Evolutionary conservation across 2,113 vertebrate species (phyloP).

Genomic region (Oryzias javanicus): DNA sequence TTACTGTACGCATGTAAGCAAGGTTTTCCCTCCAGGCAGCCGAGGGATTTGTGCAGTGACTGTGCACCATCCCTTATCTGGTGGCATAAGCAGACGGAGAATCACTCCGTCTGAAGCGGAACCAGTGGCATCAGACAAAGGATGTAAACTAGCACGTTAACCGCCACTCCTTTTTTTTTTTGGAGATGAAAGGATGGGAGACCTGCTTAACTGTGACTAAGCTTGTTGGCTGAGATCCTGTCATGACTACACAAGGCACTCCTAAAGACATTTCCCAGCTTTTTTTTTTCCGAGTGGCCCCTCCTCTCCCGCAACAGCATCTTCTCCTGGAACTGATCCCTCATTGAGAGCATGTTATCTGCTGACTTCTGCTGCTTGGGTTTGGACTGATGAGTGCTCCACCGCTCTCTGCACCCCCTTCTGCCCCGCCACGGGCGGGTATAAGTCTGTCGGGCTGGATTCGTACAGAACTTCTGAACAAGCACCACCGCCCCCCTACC

Average conservation of each 20-base stretch:
- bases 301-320: conserved; percentile 11
- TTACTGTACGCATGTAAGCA: conserved; percentile 57
- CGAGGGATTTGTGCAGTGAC: conserved; percentile 30
- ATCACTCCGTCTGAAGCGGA: conserved; percentile 32
- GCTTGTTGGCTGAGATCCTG: conserved; percentile 59
- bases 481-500: conserved; percentile 33
- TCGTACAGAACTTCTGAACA: conserved; percentile 33
- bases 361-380: conserved; percentile 35
- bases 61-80: conserved; percentile 22
- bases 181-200: conserved; percentile 36
- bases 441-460: conserved; percentile 8
- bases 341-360: conserved; percentile 56
- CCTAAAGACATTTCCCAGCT: conserved; percentile 37
- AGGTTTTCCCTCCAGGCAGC: conserved; percentile 35
- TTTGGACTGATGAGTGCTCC: conserved; percentile 38
- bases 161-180: conserved; percentile 27
- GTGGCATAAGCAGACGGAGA: conserved; percentile 24
- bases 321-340: conserved; percentile 51
- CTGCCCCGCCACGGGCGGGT: conserved; percentile 16
- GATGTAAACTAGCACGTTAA: conserved; percentile 26
- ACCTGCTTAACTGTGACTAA: conserved; percentile 54
- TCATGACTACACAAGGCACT: conserved; percentile 29
- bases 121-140: conserved; percentile 36
- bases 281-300: conserved; percentile 31
- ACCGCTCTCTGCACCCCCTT: conserved; percentile 25